phyloP scores from a whole-genome alignment of 2,113 vertebrate species.

The Ptychochromis oligacanthus region DNA sequence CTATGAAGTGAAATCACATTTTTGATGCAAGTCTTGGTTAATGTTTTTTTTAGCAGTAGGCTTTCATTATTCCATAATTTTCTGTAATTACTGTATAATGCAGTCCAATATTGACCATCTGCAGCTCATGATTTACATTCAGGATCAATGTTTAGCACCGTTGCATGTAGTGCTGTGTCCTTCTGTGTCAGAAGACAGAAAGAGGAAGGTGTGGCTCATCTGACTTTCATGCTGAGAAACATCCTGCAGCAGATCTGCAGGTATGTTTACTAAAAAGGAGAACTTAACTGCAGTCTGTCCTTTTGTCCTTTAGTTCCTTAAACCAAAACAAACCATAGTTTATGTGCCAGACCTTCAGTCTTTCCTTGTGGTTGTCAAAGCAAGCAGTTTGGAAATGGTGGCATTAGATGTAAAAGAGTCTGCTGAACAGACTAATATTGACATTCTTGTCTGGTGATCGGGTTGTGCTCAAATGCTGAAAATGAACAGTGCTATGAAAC shows the following conservation, averaged over 20 bases:
- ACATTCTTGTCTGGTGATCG: not conserved
- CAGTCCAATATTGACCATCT: not conserved
- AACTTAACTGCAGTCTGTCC: not conserved
- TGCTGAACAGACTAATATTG: not conserved
- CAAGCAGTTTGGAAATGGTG: not conserved
- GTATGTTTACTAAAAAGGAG: not conserved
- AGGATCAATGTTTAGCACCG: not conserved
- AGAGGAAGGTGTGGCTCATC: not conserved
- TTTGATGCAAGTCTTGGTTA: not conserved
- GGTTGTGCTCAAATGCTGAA: not conserved
- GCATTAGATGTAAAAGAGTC: not conserved
- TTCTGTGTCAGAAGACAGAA: not conserved
- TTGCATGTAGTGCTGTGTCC: not conserved
- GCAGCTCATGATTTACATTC: conserved; percentile 8
- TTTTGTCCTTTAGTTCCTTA: not conserved
- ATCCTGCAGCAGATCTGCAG: not conserved
- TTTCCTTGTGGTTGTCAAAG: too few species aligned
- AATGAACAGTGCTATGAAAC: not conserved
- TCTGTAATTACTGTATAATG: not conserved
- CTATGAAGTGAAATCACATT: not conserved
- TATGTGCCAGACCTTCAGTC: not conserved
- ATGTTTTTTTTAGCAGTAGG: not conserved
- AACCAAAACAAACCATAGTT: not conserved
- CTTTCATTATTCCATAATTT: not conserved
- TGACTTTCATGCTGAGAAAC: not conserved